Evolutionary conservation across 2,113 vertebrate genomes (phyloP), one percentile per base, ranked within the genome.

Genomic region (Genyomyrus donnyi): DNA sequence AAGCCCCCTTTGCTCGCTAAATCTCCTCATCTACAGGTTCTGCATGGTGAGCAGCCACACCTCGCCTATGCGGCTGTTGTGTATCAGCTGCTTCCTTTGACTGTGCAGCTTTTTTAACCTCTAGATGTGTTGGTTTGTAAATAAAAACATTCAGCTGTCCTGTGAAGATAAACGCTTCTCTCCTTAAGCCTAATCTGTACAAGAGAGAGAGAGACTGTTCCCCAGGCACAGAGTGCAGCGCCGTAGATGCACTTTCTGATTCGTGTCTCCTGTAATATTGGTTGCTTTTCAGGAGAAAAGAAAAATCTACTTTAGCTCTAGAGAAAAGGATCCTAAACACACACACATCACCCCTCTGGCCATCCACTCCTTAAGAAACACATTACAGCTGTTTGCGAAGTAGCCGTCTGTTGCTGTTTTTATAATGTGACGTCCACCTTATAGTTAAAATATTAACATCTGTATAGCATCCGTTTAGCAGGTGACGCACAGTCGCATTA

Each of bases 111-210:
- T 74, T 35, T 74, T 77, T 50, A 89, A 24, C 62, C 88, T 49
- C 45, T 50, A 21, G 88, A 89, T 89, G 45, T 1, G 3, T 74
- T 66, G 27, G 4, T 17, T 77, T 49, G 66, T 66, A 70, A 89
- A 77, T 46, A 89, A 77, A 89, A 89, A 52, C 5, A 6, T 80
- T 80, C 45, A 35, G 17, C n/a, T 89, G 66, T 80, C 88, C 48
- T 10, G 31, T 52, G 31, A 50, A 70, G 66, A 89, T 11, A 66
- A 80, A 74, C 48, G 13, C 42, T 11, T 31, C 88, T 89, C 66
- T 35, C 46, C 88, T 89, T 66, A 39, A 77, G 48, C 49, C 88
- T 89, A 66, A 52, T 70, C 88, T 50, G 66, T 27, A 42, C 1
- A n/a, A n/a, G 1, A n/a, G 11, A 5, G 62, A 11, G 62, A 31